These are phyloP conservation scores for Drosophila pegasa DNA, from an alignment of 2,888 invertebrate species.

Conservation along the genomic window DNA sequence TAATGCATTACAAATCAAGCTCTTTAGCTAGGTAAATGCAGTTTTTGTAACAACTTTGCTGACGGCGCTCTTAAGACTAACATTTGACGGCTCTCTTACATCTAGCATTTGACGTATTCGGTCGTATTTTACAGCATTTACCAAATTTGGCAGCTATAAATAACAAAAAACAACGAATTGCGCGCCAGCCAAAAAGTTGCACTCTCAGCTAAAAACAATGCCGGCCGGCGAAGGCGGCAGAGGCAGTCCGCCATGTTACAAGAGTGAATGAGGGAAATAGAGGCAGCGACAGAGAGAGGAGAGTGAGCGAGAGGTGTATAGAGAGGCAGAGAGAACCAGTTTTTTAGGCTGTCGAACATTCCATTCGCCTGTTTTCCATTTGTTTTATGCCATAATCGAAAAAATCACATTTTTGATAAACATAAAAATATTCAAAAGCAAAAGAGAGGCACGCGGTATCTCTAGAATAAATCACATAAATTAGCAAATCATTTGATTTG, in stretches of 20 bases:
- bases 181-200: slow-evolving; percentile 48
- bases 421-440: slow-evolving; percentile 21
- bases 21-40: slow-evolving; percentile 20
- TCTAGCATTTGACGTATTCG: slow-evolving; percentile 30
- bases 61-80: slow-evolving; percentile 16
- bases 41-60: slow-evolving; percentile 16
- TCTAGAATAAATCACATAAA: slow-evolving; percentile 56
- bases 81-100: too few relatives aligned
- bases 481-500: slow-evolving; percentile 71
- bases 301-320: not conserved
- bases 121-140: slow-evolving; percentile 27
- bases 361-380: slow-evolving; percentile 28
- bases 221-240: slow-evolving; percentile 63
- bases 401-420: slow-evolving; percentile 43
- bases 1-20: slow-evolving; percentile 18
- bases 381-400: slow-evolving; percentile 38
- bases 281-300: slow-evolving; percentile 4
- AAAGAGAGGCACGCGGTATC: slow-evolving; percentile 41
- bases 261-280: slow-evolving; percentile 2
- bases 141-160: slow-evolving; percentile 35
- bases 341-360: slow-evolving; percentile 41
- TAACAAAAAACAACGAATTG: slow-evolving; percentile 42
- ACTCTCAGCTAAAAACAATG: slow-evolving; percentile 69
- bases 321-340: slow-evolving; percentile 41
- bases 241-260: slow-evolving; percentile 50